These are phyloP conservation scores for Myotis myotis DNA, from an alignment of 2,797 vertebrate genomes.

Conservation along the genomic window DNA sequence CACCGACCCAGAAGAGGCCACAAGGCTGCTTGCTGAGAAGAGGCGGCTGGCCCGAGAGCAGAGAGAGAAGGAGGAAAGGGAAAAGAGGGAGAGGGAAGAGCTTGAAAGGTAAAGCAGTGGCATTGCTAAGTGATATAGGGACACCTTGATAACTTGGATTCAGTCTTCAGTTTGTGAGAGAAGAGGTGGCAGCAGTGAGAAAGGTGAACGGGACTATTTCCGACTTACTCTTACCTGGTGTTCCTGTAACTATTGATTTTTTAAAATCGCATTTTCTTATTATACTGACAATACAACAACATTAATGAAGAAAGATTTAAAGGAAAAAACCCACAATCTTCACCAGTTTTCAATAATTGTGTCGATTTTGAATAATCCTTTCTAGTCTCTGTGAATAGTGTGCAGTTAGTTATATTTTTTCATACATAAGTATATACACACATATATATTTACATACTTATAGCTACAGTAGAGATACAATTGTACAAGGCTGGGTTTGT, in stretches of 20 bases:
- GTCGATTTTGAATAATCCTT: not conserved
- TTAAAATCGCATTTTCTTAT: not conserved
- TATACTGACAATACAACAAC: not conserved
- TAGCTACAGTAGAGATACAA: not conserved
- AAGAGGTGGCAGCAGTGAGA: not conserved
- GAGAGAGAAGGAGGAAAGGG: constrained; percentile 92
- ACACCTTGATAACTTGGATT: too few relatives aligned
- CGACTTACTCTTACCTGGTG: not conserved
- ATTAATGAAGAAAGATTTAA: not conserved
- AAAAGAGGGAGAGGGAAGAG: constrained; percentile 90
- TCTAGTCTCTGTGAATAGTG: not conserved
- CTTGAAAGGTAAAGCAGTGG: constrained; percentile 87
- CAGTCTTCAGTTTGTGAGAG: not conserved
- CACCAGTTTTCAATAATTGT: not conserved
- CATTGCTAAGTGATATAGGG: not conserved
- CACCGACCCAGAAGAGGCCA: constrained; percentile 94
- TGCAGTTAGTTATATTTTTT: not conserved
- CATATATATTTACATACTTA: not conserved
- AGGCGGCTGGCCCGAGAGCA: constrained; percentile 94
- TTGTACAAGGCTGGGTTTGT: not conserved
- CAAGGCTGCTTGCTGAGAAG: constrained; percentile 93
- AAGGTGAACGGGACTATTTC: not conserved
- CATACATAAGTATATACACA: not conserved
- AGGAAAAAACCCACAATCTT: not conserved
- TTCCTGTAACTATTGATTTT: not conserved